Evolutionary conservation across 2,888 invertebrate species (phyloP), one percentile per base, ranked within the genome.

Genomic region (Pandemis cinnamomeana): DNA sequence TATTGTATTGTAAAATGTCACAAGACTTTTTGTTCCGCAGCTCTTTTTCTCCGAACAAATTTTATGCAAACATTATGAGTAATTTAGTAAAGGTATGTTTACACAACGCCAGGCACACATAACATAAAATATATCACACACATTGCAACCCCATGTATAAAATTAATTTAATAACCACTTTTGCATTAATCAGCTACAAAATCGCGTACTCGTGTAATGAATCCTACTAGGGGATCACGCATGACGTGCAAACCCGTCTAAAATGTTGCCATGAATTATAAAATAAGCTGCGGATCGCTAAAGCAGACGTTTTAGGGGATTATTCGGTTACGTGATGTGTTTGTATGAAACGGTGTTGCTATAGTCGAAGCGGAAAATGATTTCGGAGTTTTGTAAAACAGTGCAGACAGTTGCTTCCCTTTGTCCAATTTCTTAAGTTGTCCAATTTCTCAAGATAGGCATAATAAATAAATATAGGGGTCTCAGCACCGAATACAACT

Each of bases 231-330:
- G 64, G 41, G 66, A 71, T 67, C 60, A 51, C 51, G 58, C 41
- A 61, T 71, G 60, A 67, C 60, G 71, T 71, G 61, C 7, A 58
- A 58, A 71, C 64, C 67, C 48, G 71, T 71, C 66, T 71, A 71
- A 71, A 67, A 67, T 67, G 71, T 67, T 61, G 48, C 67, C 60
- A 71, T 71, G 71, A 71, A 71, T 71, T 67, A 61, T 71, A 61
- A 66, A 58, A 51, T 46, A 64, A 42, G 8, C 42, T n/a, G 55
- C 15, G 71, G 11, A 58, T 71, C 36, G 55, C 53, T 11, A 55
- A 62, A 69, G 48, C 10, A 71, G 61, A 62, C 70, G 70, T 55
- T 55, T 70, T 55, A 44, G 62, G 42, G 53, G 71, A 63, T 71
- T 63, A 62, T 27, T n/a, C n/a, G 36, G 27, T 27, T 69, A 13